These are phyloP conservation scores for Anthonomus grandis DNA, from an alignment of 1,140 invertebrate species.

Conservation along the genomic window DNA sequence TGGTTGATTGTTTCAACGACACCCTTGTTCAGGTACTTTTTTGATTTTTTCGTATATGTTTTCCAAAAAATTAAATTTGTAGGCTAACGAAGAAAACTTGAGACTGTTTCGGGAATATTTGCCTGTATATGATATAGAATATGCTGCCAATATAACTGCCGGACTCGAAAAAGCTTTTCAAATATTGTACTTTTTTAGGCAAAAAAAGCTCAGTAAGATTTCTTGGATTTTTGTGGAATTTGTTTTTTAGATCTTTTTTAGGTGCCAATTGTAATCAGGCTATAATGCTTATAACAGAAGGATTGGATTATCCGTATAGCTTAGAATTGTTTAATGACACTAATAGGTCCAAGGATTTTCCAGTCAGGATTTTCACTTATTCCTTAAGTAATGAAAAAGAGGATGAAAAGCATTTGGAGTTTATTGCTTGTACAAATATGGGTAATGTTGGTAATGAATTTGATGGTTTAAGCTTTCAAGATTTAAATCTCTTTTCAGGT, in stretches of 20 bases:
- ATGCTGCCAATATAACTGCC: slow-evolving; percentile 35
- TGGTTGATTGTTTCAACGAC: slow-evolving; percentile 83
- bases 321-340: slow-evolving; percentile 84
- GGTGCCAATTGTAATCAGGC: slow-evolving; percentile 78
- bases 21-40: slow-evolving; percentile 76
- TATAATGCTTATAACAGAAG: slow-evolving; percentile 98
- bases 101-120: slow-evolving; percentile 41
- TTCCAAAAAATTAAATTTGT: slow-evolving; percentile 11
- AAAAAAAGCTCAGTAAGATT: slow-evolving; percentile 24
- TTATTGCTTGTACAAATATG: slow-evolving; percentile 96
- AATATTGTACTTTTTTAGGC: slow-evolving; percentile 36
- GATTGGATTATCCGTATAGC: slow-evolving; percentile 89
- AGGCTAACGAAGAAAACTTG: slow-evolving; percentile 48
- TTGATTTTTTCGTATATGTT: no score
- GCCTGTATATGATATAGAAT: slow-evolving; percentile 34
- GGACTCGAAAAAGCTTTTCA: slow-evolving; percentile 39
- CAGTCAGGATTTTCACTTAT: slow-evolving; percentile 96
- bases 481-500: slow-evolving; percentile 55
- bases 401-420: slow-evolving; percentile 80
- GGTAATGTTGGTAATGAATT: slow-evolving; percentile 49
- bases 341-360: slow-evolving; percentile 76
- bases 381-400: slow-evolving; percentile 88
- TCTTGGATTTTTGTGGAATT: background rate
- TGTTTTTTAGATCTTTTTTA: slow-evolving; percentile 21
- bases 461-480: background rate